Base-by-base conservation (phyloP, 2,888 invertebrate genomes). In the Rhamnusium bicolor region DNA sequence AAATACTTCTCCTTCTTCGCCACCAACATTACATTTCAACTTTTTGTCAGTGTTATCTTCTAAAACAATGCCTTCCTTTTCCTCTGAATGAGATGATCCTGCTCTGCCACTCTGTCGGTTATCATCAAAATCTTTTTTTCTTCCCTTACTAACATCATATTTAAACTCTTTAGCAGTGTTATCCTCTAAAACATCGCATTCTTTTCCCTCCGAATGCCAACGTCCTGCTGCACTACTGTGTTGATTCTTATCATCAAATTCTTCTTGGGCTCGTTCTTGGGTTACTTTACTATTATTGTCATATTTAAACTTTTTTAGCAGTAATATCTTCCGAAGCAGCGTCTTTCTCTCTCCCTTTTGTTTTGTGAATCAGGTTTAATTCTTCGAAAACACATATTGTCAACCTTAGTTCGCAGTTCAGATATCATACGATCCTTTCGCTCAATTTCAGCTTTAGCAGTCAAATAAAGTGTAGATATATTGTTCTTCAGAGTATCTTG, bases 351-450 rank as follows among this genome's bases (percentile, higher is more conserved):
- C 0, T n/a, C 24, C 10, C 46, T 68, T n/a, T 24, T 27, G 2
- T 49, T 56, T 12, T 16, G 12, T 14, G 6, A 4, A 46, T 16
- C 10, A 49, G 16, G n/a, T 1, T 27, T 49, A 68, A 32, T 14
- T 18, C 77, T 69, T 75, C 83, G 84, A 73, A 89, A 88, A 19
- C 80, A 65, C 19, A 83, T 7, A 72, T 88, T 82, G 51, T 90
- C 89, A 27, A 88, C 53, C 75, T 88, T 75, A 24, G 75, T 81
- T 72, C 88, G 85, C n/a, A 90, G 82, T 8, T 90, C 88, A 0
- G 81, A 79, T 65, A 90, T 89, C 66, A 84, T 85, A 47, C 79
- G 83, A 75, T 90, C 88, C 80, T 90, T 90, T n/a, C 90, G 83
- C 19, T 85, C 82, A 49, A 90, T 85, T 84, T 90, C 90, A 7